A percentile compares a stretch with the other conserved stretches of the same genome.
Conservation (phyloP, 1,140 invertebrate species). For the Neotoxoptera formosana region DNA sequence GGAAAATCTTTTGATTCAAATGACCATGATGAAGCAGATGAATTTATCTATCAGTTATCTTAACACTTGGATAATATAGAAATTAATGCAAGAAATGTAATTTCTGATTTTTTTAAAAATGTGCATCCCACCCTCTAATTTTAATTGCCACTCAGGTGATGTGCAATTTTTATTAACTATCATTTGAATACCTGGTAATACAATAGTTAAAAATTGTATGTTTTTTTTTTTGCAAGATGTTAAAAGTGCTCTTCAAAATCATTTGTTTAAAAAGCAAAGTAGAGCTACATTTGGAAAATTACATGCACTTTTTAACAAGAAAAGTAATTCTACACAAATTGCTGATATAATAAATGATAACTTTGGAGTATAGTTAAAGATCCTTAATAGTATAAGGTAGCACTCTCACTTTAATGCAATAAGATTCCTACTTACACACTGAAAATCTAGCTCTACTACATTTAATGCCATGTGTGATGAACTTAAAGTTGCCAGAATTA, state of each 20-base stretch:
- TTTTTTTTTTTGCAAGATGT: background rate
- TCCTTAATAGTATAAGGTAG: background rate
- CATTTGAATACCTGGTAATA: too few relatives aligned
- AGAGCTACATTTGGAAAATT: background rate
- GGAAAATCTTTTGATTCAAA: background rate
- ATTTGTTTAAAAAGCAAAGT: background rate
- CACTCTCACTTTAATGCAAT: background rate
- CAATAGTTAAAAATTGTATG: background rate
- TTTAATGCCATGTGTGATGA: background rate
- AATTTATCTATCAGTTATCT: slow-evolving; percentile 30
- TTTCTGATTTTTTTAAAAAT: background rate
- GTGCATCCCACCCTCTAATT: too few relatives aligned
- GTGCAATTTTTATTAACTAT: too few relatives aligned
- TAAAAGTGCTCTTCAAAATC: background rate
- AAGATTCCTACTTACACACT: background rate
- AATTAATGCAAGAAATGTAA: slow-evolving; percentile 20
- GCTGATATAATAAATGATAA: background rate
- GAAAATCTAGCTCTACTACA: background rate
- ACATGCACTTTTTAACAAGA: background rate
- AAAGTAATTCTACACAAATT: background rate
- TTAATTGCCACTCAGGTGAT: too few relatives aligned
- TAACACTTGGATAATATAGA: background rate
- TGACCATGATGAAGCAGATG: background rate
- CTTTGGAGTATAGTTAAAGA: background rate
- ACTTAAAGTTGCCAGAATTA: slow-evolving; percentile 2